Evolutionary conservation across 1,140 invertebrate genomes (phyloP), one percentile per base, ranked within the genome.

Genomic region (Solen grandis): DNA sequence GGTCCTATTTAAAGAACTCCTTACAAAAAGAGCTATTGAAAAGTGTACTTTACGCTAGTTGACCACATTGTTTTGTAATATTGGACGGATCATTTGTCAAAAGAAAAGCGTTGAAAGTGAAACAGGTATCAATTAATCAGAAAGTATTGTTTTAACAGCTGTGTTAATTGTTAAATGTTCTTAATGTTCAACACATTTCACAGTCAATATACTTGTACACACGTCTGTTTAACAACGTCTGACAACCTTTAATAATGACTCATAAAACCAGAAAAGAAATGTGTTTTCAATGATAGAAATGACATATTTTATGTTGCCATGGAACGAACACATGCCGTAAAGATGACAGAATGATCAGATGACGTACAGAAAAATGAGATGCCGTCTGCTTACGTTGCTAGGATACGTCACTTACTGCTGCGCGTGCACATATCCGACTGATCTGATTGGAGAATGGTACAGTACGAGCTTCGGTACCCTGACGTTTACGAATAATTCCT

Each of bases 381-480:
- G 27, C 27, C 27, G 1, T 22, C 27, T 54, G 52, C 27, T 54
- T 54, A 54, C n/a, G n/a, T 4, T 29, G 31, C 16, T 10, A 10
- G 19, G 27, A 22, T 10, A 13, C 27, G 10, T 59, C 55, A 14
- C 38, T 16, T 25, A n/a, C 2, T 66, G 33, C 22, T 29, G 50
- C 22, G 77, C 41, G 25, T 80, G 77, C 46, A 52, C 35, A 29
- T 80, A 35, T 72, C 77, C 77, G 25, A 65, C 46, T 27, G 59
- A 72, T 63, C 60, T 80, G 59, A 62, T 54, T 50, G 77, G 77
- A 52, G 57, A 72, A 33, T 80, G 77, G 77, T 73, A 73, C 46
- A 80, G 77, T 50, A 80, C 77, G n/a, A 72, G 66, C 31, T 63
- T 54, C 55, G 77, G 77, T n/a, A 65, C 69, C 59, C 59, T 80